Evolutionary conservation across 2,113 vertebrate species (phyloP).

Genomic region (Melanerpes formicivorus): DNA sequence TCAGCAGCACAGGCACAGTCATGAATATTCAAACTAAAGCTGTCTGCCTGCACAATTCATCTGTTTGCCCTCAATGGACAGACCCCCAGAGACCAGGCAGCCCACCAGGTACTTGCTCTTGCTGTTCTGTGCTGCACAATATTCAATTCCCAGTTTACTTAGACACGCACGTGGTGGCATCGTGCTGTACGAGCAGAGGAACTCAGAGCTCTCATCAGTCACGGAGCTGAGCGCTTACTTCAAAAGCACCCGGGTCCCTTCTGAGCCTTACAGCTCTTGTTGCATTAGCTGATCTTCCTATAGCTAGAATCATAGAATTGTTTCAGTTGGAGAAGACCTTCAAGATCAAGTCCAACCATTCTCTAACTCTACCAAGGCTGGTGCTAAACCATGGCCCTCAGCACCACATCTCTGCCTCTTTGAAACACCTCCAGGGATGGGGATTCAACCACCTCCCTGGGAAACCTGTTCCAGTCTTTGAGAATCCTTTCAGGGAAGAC

Average conservation of each 20-base stretch:
- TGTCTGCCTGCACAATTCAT: not conserved
- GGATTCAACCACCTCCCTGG: too few species aligned
- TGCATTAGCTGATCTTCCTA: not conserved
- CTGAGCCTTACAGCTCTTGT: not conserved
- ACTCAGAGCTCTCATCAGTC: not conserved
- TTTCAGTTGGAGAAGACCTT: too few species aligned
- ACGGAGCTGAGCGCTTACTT: not conserved
- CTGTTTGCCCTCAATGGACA: not conserved
- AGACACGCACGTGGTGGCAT: rapidly evolving
- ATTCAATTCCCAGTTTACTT: not conserved
- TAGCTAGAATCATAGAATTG: not conserved
- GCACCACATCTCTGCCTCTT: too few species aligned
- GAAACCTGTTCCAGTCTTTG: too few species aligned
- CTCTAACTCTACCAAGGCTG: too few species aligned
- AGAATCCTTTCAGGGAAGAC: too few species aligned
- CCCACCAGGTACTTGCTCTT: not conserved
- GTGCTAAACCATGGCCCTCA: too few species aligned
- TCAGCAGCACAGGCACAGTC: not conserved
- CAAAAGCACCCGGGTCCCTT: not conserved
- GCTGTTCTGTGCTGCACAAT: rapidly evolving
- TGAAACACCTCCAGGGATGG: too few species aligned
- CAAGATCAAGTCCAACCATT: too few species aligned
- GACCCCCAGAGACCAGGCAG: not conserved
- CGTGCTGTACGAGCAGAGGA: not conserved
- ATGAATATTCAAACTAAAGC: not conserved